Conservation (phyloP, 2,888 invertebrate genomes). For the Micropterix aruncella region DNA sequence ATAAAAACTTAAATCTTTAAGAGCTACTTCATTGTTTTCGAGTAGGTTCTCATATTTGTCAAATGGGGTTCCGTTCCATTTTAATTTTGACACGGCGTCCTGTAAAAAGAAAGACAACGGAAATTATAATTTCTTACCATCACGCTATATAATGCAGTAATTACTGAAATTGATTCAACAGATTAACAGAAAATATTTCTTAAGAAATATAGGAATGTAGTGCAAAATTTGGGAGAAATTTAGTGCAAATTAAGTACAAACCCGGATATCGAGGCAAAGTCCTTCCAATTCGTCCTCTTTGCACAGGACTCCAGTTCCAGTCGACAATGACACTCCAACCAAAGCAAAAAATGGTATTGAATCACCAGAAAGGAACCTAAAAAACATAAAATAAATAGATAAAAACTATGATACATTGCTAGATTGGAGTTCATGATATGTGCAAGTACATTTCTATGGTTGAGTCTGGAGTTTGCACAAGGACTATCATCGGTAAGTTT, state of each 20-base stretch:
- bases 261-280: conserved; percentile 64
- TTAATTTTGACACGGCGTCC: conserved; percentile 43
- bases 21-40: conserved; percentile 27
- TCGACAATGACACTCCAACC: conserved; percentile 58
- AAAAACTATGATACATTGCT: neutral
- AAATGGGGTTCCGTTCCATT: conserved; percentile 34
- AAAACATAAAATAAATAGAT: conserved; percentile 9
- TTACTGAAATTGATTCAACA: too few relatives aligned
- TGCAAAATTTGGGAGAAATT: too few relatives aligned
- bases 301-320: conserved; percentile 57
- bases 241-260: too few relatives aligned
- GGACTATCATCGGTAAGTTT: too few relatives aligned
- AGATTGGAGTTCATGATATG: neutral
- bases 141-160: too few relatives aligned
- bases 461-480: too few relatives aligned
- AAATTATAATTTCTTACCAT: too few relatives aligned
- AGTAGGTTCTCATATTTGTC: conserved; percentile 23
- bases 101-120: too few relatives aligned
- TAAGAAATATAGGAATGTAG: too few relatives aligned
- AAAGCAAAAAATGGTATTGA: conserved; percentile 61
- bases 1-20: conserved; percentile 51
- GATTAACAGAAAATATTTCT: too few relatives aligned
- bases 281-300: conserved; percentile 67
- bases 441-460: too few relatives aligned
- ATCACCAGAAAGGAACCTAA: conserved; percentile 47